Conservation (phyloP, 2,113 vertebrate genomes). For the Bolborhynchus lineola region DNA sequence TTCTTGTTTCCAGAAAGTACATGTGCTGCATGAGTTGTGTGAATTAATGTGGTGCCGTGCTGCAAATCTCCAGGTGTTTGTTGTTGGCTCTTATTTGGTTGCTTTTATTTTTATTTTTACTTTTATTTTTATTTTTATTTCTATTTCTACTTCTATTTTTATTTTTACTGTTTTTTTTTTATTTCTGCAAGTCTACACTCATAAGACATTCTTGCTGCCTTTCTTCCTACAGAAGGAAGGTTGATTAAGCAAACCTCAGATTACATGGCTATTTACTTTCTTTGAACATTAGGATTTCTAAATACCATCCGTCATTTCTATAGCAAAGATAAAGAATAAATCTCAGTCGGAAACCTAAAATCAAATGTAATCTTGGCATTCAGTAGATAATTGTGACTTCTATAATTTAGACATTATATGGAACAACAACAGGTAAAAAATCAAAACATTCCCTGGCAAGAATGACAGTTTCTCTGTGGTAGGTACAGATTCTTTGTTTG, state of each 20-base stretch:
- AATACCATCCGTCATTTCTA: neutral
- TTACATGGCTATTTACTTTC: neutral
- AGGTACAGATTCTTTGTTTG: neutral
- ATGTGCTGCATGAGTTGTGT: neutral
- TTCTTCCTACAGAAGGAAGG: neutral
- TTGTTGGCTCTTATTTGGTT: neutral
- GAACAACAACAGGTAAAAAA: neutral
- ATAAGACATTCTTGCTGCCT: neutral
- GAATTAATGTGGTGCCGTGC: neutral
- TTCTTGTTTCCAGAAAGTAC: neutral
- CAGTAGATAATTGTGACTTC: neutral
- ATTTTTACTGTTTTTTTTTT: neutral
- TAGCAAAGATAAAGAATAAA: neutral
- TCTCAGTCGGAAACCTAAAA: neutral
- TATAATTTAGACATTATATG: neutral
- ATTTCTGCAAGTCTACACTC: neutral
- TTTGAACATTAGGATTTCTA: neutral
- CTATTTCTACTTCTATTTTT: neutral
- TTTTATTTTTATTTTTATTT: neutral
- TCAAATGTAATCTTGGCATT: neutral
- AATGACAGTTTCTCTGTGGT: neutral
- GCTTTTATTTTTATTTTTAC: neutral
- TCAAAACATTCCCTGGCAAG: neutral
- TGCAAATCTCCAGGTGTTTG: neutral
- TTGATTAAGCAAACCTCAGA: neutral